Evolutionary conservation across 2,797 vertebrate genomes (phyloP).

Genomic region (Avahi laniger): DNA sequence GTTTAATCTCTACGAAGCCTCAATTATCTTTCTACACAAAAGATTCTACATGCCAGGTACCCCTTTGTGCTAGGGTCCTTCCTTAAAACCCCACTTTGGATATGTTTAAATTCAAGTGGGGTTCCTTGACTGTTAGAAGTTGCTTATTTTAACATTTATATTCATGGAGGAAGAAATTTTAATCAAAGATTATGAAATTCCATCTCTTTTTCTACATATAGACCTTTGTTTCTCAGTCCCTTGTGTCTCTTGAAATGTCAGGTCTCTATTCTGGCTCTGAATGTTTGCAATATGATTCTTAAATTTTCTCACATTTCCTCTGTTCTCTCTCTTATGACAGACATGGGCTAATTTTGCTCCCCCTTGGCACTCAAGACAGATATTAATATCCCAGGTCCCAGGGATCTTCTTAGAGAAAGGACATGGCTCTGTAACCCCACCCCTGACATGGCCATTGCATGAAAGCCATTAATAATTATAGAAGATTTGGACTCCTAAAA

Average conservation of each 20-base stretch:
- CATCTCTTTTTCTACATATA: not conserved
- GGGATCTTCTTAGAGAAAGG: not conserved
- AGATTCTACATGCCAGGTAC: not conserved
- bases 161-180: not conserved
- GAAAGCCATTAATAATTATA: not conserved
- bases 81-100: not conserved
- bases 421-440: not conserved
- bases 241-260: not conserved
- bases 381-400: not conserved
- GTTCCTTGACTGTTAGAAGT: not conserved
- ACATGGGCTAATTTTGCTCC: not conserved
- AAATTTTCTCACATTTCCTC: not conserved
- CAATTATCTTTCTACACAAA: not conserved
- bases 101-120: not conserved
- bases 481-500: not conserved
- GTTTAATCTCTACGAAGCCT: not conserved
- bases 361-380: not conserved
- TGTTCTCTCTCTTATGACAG: not conserved
- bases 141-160: not conserved
- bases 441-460: not conserved
- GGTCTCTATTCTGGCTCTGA: not conserved
- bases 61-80: not conserved
- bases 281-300: not conserved
- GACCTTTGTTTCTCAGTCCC: not conserved
- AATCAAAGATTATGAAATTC: not conserved